A percentile compares a stretch with the other conserved stretches of the same genome.
Conservation (phyloP, 1,140 invertebrate species). For the Streblospio benedicti region DNA sequence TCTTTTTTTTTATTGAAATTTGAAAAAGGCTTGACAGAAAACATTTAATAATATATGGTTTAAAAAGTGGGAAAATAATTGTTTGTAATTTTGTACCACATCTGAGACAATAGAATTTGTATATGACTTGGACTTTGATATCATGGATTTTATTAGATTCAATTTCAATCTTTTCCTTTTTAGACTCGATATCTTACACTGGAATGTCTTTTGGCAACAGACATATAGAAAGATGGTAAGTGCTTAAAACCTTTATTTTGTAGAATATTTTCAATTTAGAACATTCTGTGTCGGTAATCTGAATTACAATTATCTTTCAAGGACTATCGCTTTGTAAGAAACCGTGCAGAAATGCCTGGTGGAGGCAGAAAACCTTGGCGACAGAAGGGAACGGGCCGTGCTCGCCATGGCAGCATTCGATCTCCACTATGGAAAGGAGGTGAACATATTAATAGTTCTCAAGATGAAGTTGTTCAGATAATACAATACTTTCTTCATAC, state of each 20-base stretch:
- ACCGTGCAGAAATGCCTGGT: slow-evolving; percentile 72
- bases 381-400: slow-evolving; percentile 82
- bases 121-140: no score
- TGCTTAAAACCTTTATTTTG: slow-evolving; percentile 21
- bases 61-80: no score
- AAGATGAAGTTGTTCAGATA: no score
- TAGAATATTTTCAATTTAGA: neutral
- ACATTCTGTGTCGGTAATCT: neutral
- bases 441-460: no score
- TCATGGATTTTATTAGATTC: no score
- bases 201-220: slow-evolving; percentile 82
- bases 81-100: no score
- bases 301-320: slow-evolving; percentile 25
- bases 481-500: no score
- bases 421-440: slow-evolving; percentile 71
- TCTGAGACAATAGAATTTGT: no score
- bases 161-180: no score
- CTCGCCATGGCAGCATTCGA: slow-evolving; percentile 81
- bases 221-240: slow-evolving; percentile 71
- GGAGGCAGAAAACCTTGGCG: slow-evolving; percentile 85
- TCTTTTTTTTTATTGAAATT: no score
- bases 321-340: slow-evolving; percentile 55
- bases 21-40: no score
- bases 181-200: slow-evolving; percentile 76
- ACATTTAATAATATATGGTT: no score